Conservation (phyloP, 2,888 invertebrate genomes). For the Sipha maydis region DNA sequence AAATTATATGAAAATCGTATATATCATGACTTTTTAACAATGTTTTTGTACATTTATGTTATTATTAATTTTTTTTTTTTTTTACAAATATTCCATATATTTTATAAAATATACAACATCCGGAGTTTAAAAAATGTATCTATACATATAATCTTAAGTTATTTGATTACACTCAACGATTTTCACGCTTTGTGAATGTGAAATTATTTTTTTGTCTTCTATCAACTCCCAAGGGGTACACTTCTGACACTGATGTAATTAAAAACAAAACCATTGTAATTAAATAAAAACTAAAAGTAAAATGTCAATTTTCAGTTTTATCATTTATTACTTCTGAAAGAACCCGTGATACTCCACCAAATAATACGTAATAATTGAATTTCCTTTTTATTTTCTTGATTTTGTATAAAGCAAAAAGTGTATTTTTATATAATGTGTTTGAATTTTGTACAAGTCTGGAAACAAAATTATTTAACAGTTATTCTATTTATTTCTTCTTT, state of each 20-base stretch:
- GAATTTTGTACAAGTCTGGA: no score
- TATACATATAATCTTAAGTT: not conserved
- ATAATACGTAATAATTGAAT: not conserved
- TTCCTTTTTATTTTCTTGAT: not conserved
- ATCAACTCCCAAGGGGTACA: not conserved
- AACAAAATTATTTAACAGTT: no score
- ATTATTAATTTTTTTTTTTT: no score
- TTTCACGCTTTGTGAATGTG: constrained; percentile 6
- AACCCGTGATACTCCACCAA: not conserved
- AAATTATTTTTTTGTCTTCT: not conserved
- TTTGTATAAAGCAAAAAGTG: not conserved
- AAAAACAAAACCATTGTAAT: constrained; percentile 24
- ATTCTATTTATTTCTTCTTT: no score
- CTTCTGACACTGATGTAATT: not conserved
- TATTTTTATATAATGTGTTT: no score
- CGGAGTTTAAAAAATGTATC: not conserved
- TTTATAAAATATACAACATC: not conserved
- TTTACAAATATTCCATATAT: not conserved
- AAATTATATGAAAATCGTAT: no score
- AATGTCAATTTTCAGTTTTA: not conserved
- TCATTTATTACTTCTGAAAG: not conserved
- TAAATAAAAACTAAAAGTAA: constrained; percentile 26
- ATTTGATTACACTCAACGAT: constrained; percentile 8
- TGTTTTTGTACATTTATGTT: not conserved
- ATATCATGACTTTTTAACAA: not conserved